These are phyloP conservation scores for Drosophila kikkawai DNA, from an alignment of 1,140 invertebrate genomes.

Conservation along the genomic window DNA sequence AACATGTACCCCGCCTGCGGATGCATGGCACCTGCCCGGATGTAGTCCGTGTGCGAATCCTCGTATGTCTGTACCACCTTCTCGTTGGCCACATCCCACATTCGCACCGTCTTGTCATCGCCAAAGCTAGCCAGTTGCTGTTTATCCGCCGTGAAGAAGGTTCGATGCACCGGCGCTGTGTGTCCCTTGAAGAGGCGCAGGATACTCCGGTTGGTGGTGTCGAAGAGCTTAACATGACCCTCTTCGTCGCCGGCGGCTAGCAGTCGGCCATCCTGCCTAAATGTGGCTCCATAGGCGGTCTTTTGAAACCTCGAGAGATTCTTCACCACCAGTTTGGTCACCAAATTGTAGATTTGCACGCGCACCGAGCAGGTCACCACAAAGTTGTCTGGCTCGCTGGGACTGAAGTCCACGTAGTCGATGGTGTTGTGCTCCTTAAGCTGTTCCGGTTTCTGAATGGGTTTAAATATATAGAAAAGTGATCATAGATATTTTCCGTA, in stretches of 20 bases:
- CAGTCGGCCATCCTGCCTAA: conserved; percentile 93
- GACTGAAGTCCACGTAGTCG: conserved; percentile 96
- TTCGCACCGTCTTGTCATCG: conserved; percentile 94
- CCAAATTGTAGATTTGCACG: conserved; percentile 96
- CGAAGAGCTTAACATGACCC: conserved; percentile 94
- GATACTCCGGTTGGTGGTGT: conserved; percentile 92
- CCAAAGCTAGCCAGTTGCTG: conserved; percentile 94
- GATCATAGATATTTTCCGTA: neutral
- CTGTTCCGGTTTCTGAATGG: conserved; percentile 91
- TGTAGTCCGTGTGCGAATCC: conserved; percentile 91
- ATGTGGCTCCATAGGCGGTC: conserved; percentile 93
- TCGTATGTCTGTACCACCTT: conserved; percentile 89
- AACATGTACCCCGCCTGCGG: conserved; percentile 91
- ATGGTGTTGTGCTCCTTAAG: conserved; percentile 97
- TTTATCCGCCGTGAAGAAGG: conserved; percentile 92
- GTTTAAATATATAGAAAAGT: conserved; percentile 42
- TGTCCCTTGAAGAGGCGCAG: conserved; percentile 88
- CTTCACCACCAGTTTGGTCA: conserved; percentile 93
- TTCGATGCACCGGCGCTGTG: conserved; percentile 90
- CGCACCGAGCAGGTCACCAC: conserved; percentile 95
- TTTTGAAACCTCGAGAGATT: conserved; percentile 95
- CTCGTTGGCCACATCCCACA: conserved; percentile 97
- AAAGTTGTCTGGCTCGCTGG: conserved; percentile 94
- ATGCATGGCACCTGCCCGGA: conserved; percentile 92
- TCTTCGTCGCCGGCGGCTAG: conserved; percentile 96